Conservation (phyloP, 2,888 invertebrate genomes). For the Epinotia ramella region DNA sequence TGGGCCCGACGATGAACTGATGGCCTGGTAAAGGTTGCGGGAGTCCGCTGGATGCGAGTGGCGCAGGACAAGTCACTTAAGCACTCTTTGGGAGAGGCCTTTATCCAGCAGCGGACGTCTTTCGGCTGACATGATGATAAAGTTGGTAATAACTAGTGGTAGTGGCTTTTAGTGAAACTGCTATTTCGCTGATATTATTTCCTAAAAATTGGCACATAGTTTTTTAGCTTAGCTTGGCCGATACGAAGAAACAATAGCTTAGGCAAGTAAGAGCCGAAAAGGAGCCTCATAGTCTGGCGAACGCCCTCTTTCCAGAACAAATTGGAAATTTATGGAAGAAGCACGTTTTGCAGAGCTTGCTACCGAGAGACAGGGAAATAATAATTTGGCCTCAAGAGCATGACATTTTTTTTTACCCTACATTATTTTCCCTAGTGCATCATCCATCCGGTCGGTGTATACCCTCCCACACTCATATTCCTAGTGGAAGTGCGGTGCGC, state of each 20-base stretch:
- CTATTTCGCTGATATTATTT: no score
- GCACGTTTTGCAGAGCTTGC: neutral
- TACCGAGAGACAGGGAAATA: neutral
- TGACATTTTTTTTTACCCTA: neutral
- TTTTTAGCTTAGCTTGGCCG: no score
- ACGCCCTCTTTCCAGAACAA: neutral
- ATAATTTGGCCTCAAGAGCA: neutral
- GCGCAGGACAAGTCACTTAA: no score
- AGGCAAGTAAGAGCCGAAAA: neutral
- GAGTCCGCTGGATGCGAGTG: no score
- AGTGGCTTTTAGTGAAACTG: no score
- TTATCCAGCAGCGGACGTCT: no score
- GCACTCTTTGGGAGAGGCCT: no score
- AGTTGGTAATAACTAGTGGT: no score
- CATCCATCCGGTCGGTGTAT: slow-evolving; percentile 17
- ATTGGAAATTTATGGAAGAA: neutral
- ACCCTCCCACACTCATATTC: slow-evolving; percentile 27
- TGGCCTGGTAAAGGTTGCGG: no score
- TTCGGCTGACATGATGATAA: no score
- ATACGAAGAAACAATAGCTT: neutral
- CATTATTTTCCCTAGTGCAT: neutral
- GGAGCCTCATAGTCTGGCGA: neutral
- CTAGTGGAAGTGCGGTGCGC: slow-evolving; percentile 33
- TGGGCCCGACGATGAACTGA: no score
- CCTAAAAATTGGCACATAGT: no score